These are phyloP conservation scores for Anadara kagoshimensis DNA, from an alignment of 1,140 invertebrate species.

Conservation along the genomic window DNA sequence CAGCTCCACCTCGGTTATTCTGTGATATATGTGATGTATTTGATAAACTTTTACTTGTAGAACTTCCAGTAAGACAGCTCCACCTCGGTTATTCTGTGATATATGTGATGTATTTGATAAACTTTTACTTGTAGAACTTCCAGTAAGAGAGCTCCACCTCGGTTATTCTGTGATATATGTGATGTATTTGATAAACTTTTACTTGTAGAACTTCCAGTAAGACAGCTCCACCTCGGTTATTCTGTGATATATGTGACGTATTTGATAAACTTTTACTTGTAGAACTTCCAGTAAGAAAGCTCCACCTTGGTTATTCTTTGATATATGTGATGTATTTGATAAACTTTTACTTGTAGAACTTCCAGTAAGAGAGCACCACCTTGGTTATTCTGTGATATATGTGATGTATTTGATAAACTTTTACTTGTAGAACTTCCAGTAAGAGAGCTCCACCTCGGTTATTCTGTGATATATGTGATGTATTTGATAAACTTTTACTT, in stretches of 20 bases:
- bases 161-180: constrained; percentile 89
- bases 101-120: too few relatives aligned
- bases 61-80: constrained; percentile 54
- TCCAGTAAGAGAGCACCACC: constrained; percentile 67
- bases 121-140: constrained; percentile 54
- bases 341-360: constrained; percentile 55
- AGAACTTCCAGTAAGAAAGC: constrained; percentile 55
- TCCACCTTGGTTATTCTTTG: constrained; percentile 89
- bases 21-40: constrained; percentile 81
- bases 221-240: constrained; percentile 80
- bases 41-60: constrained; percentile 33
- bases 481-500: too few relatives aligned
- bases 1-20: constrained; percentile 82
- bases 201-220: constrained; percentile 53
- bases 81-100: constrained; percentile 91
- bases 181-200: too few relatives aligned
- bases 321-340: constrained; percentile 72
- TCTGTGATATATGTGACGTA: constrained; percentile 82
- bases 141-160: constrained; percentile 71
- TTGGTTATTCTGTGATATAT: constrained; percentile 89
- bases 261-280: constrained; percentile 19
- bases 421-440: constrained; percentile 53
- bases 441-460: constrained; percentile 78
- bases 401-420: too few relatives aligned
- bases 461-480: constrained; percentile 84